Evolutionary conservation across 1,140 invertebrate species (phyloP).

Genomic region (Zaprionus davidi): DNA sequence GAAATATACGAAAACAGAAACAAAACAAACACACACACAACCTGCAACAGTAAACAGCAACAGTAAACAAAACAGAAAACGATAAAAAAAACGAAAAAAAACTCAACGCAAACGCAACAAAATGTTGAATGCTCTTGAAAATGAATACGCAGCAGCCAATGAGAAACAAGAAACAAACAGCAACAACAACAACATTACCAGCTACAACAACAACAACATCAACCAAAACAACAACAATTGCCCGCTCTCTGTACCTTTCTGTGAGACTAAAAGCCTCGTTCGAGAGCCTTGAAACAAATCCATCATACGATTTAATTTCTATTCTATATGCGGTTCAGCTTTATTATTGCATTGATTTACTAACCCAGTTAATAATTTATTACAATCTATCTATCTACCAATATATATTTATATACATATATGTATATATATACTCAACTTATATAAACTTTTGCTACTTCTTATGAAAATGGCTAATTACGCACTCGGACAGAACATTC

Average conservation of each 20-base stretch:
- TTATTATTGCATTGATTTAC: conserved; percentile 83
- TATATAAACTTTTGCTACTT: conserved; percentile 44
- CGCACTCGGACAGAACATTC: conserved; percentile 24
- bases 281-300: conserved; percentile 45
- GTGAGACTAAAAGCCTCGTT: conserved; percentile 31
- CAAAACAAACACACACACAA: conserved; percentile 26
- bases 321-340: conserved; percentile 85
- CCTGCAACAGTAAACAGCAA: conserved; percentile 5
- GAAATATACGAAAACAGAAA: background rate
- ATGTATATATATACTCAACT: conserved; percentile 28
- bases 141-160: conserved; percentile 16
- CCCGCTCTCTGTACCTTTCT: conserved; percentile 28
- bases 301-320: conserved; percentile 84
- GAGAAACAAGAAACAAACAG: conserved; percentile 23
- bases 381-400: conserved; percentile 58
- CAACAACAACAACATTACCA: conserved; percentile 13
- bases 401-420: conserved; percentile 31
- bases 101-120: conserved; percentile 1
- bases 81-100: background rate
- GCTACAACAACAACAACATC: conserved; percentile 45
- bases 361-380: conserved; percentile 70
- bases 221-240: conserved; percentile 9
- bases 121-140: conserved; percentile 15
- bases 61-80: conserved; percentile 3
- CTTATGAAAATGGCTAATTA: conserved; percentile 42